phyloP scores from a whole-genome alignment of 2,888 invertebrate species.

The Bugulina stolonifera region DNA sequence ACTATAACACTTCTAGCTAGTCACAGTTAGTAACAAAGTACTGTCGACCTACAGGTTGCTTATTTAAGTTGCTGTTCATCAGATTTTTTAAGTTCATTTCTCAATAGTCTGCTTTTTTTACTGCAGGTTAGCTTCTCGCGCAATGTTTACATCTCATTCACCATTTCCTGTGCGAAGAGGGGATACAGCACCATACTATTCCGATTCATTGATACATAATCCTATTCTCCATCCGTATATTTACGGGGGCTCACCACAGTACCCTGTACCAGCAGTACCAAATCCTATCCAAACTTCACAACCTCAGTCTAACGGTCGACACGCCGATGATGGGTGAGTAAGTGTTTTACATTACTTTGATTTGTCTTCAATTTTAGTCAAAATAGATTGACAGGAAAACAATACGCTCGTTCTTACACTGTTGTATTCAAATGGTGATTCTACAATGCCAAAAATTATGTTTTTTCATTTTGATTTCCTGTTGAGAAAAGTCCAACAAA shows the following conservation, averaged over 20 bases:
- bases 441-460: no score
- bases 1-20: not conserved
- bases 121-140: conserved; percentile 7
- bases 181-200: not conserved
- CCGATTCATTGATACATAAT: not conserved
- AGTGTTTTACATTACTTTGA: not conserved
- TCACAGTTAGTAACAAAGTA: no score
- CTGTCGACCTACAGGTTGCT: no score
- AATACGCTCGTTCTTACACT: no score
- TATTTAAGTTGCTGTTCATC: not conserved
- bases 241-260: conserved; percentile 17
- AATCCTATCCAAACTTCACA: not conserved
- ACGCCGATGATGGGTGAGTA: conserved; percentile 13
- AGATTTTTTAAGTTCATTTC: not conserved
- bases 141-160: conserved; percentile 4
- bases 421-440: no score
- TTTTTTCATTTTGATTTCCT: no score
- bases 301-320: not conserved
- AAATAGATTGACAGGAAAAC: no score
- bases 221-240: not conserved
- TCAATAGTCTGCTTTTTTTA: not conserved
- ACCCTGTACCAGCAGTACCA: not conserved
- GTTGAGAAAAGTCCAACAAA: no score
- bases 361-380: no score
- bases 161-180: conserved; percentile 12